Conservation (phyloP, 2,797 vertebrate species). For the Notolabrus celidotus region DNA sequence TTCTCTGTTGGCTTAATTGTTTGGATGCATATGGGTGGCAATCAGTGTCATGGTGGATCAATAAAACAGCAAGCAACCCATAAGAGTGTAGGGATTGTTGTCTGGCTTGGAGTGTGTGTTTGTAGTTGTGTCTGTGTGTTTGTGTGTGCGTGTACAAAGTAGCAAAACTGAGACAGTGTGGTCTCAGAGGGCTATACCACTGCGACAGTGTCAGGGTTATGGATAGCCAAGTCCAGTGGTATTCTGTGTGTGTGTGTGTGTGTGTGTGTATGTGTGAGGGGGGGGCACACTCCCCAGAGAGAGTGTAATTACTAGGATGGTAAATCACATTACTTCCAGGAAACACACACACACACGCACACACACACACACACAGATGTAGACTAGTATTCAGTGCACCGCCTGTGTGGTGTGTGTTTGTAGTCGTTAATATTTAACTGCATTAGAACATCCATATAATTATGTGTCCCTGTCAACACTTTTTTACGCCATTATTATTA, state of each 20-base stretch:
- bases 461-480: too few species aligned
- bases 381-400: background rate
- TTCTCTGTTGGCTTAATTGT: constrained; percentile 35
- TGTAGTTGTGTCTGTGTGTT: background rate
- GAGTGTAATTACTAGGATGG: constrained; percentile 70
- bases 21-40: constrained; percentile 22
- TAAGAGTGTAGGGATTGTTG: background rate
- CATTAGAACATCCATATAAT: background rate
- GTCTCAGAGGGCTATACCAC: constrained; percentile 55
- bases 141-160: constrained; percentile 3
- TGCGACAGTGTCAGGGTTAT: constrained; percentile 69
- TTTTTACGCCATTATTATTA: too few species aligned
- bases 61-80: constrained; percentile 21
- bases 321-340: constrained; percentile 68
- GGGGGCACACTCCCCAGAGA: constrained; percentile 50
- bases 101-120: background rate
- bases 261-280: constrained; percentile 30
- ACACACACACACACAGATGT: constrained; percentile 44
- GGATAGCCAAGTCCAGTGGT: constrained; percentile 47
- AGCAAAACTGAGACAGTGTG: constrained; percentile 10
- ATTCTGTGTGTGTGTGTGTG: constrained; percentile 2
- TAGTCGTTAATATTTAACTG: constrained; percentile 7
- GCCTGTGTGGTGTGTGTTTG: constrained; percentile 7
- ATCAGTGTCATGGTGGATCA: constrained; percentile 23
- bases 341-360: background rate